Evolutionary conservation across 37 sponge, comb jelly and placozoan genomes (phyloP).

Genomic region (Bolinopsis microptera): DNA sequence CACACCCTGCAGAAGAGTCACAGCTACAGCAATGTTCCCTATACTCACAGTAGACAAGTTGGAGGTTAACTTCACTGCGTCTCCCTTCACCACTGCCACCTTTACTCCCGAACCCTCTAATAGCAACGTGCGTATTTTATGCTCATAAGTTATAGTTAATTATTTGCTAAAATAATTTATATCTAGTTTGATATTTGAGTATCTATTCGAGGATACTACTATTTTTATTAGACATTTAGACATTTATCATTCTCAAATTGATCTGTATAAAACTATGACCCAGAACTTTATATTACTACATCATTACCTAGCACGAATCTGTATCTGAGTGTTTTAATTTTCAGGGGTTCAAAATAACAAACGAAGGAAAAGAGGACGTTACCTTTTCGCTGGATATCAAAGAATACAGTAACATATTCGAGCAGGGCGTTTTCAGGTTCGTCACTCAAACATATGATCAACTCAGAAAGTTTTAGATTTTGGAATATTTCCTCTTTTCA

Average conservation of each 20-base stretch:
- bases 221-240: no score
- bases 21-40: conserved; percentile 77
- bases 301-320: no score
- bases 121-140: conserved; percentile 5
- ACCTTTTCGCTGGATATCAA: conserved; percentile 16
- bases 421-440: conserved; percentile 18
- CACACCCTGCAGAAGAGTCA: conserved; percentile 76
- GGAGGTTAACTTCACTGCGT: conserved; percentile 66
- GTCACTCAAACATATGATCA: not conserved
- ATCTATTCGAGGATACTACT: no score
- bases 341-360: conserved; percentile 12
- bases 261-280: no score
- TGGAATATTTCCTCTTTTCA: not conserved
- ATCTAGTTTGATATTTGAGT: no score
- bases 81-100: conserved; percentile 40
- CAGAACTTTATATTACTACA: no score
- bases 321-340: no score
- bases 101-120: conserved; percentile 20
- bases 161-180: no score
- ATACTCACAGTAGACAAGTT: conserved; percentile 69
- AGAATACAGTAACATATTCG: conserved; percentile 21
- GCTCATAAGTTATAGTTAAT: no score
- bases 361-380: conserved; percentile 16
- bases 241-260: no score
- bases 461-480: no score